Evolutionary conservation across 2,113 vertebrate species (phyloP), one percentile per base, ranked within the genome.

Genomic region (Chloropsis hardwickii): DNA sequence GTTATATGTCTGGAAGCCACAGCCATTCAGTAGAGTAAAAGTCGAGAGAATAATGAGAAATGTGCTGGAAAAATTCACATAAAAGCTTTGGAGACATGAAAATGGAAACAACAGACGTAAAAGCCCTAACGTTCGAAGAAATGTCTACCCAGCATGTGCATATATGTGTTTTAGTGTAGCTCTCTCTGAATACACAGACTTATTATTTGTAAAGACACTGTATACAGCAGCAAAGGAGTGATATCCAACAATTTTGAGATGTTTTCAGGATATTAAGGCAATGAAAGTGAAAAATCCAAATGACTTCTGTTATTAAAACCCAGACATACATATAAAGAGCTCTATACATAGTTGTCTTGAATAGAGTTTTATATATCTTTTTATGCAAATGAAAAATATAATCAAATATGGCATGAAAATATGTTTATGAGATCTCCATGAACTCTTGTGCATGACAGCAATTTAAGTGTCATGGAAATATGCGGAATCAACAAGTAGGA

Each of bases 71-170:
- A 97, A 98, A 98, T 98, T 97, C 97, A 98, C 95, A 97, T 98
- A 98, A 98, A 98, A 98, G 94, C 94, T 97, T 97, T 93, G 86
- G 96, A 98, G 96, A 97, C 96, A 96, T 96, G 96, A 97, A 98
- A 98, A 98, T 98, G 97, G 95, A 96, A 98, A 98, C 97, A 98
- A 96, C 97, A 98, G 98, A 98, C 33, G 94, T 96, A 94, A 96
- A 97, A 97, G 92, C 61, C 93, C 97, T 96, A 96, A 93, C 62
- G 31, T 89, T 89, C 21, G 58, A 93, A 94, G 93, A 81, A 90
- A 82, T 47, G 73, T 79, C 90, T 97, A 86, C 85, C 80, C 95
- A 83, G 79, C 15, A 37, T 48, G 37, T 85, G 91, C 78, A 80
- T 81, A 37, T 47, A 47, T 81, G 54, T 87, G 77, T 72, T 83